phyloP scores from a whole-genome alignment of 2,113 vertebrate species.

The Cyprinus carpio region DNA sequence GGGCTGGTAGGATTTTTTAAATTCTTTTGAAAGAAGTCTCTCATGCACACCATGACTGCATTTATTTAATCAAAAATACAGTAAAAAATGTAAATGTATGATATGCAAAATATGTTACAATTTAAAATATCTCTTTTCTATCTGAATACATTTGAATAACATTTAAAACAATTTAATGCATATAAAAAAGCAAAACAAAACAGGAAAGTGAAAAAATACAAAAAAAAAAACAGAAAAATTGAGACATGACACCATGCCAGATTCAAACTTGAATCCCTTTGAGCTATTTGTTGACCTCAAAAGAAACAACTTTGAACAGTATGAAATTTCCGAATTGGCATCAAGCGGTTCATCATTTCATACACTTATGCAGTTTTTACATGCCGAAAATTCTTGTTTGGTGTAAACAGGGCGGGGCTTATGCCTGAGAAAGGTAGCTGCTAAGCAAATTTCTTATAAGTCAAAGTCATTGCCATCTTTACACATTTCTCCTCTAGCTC shows the following conservation, averaged over 20 bases:
- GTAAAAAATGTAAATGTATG: too few species aligned
- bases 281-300: not conserved
- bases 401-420: not conserved
- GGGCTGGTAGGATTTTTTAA: too few species aligned
- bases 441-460: constrained; percentile 39
- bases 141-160: too few species aligned
- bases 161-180: too few species aligned
- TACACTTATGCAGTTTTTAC: not conserved
- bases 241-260: not conserved
- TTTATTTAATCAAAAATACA: too few species aligned
- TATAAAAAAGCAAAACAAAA: not conserved
- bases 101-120: too few species aligned
- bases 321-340: not conserved
- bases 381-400: constrained; percentile 1
- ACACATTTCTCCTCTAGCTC: not conserved
- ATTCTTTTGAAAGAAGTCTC: too few species aligned
- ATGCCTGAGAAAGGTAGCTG: not conserved
- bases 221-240: not conserved
- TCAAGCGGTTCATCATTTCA: not conserved
- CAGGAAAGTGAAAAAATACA: not conserved
- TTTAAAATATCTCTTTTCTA: too few species aligned
- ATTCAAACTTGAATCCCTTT: not conserved
- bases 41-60: too few species aligned
- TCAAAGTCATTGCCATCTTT: constrained; percentile 27
- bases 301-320: not conserved